Base-by-base conservation (phyloP, 2,888 invertebrate species). In the Ophion costatus region DNA sequence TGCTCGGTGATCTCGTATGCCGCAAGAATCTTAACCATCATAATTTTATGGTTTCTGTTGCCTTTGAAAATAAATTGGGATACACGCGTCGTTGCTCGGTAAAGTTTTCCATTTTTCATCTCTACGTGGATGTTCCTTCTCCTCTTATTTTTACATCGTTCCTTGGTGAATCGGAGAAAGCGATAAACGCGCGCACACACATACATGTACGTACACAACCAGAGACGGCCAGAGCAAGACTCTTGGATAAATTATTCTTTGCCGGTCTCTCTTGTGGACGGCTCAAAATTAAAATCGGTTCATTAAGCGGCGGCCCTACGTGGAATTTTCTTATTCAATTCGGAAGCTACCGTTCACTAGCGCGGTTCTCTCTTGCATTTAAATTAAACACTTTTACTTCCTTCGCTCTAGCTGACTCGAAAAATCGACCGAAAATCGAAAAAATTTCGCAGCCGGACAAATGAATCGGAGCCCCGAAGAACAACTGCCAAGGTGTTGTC, bases 221-320 rank as follows among this genome's bases (percentile, higher is more conserved):
- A 33, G 24, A 29, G n/a, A 24, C 29, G 42, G 14, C 22, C 14
- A 1, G 33, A 63, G 24, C 67, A 63, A 33, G 45, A 56, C 69
- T 75, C 80, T 87, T 87, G 86, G 85, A 91, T 91, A 90, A 90
- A 90, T 89, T 90, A 90, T 91, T 91, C 90, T 83, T 67, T 78
- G 80, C 87, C 87, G 88, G 88, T 89, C 86, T 86, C 71, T 76
- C 75, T 81, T 59, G n/a, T 81, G 76, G 70, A 74, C 79, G 76
- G 80, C 66, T 87, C 78, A 87, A 91, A 90, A 90, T 90, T 89
- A 89, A 91, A 91, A 90, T 90, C 89, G 87, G 89, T 90, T 91
- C 90, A 89, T 91, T 90, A 90, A 89, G 84, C 87, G 85, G 85
- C 86, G 87, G n/a, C n/a, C n/a, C 87, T 88, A 88, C 89, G 88